Evolutionary conservation across 2,113 vertebrate species (phyloP).

Genomic region (Lepisosteus osseus): DNA sequence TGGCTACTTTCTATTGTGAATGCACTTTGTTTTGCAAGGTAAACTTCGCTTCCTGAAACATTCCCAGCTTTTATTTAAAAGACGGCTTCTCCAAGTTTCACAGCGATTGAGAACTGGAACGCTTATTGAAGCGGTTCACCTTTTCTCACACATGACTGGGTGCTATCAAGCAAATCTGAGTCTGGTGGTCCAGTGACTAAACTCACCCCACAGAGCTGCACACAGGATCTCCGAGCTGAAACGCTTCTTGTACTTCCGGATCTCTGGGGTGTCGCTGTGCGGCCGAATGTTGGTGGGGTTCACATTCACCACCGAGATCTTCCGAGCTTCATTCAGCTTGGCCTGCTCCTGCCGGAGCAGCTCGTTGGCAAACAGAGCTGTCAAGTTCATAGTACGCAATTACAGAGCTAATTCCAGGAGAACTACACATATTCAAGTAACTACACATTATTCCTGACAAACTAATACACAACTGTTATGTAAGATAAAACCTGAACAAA

Average conservation of each 20-base stretch:
- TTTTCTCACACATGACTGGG: no score
- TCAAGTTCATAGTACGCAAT: slow-evolving; percentile 7
- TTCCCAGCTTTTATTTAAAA: no score
- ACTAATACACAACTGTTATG: no score
- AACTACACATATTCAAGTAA: neutral
- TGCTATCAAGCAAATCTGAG: no score
- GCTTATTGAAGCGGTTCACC: no score
- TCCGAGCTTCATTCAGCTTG: slow-evolving; percentile 92
- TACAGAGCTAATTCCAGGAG: neutral
- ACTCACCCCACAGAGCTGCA: slow-evolving; percentile 93
- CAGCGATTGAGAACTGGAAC: no score
- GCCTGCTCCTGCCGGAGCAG: slow-evolving; percentile 93
- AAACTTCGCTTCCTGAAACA: no score
- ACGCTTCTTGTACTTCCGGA: slow-evolving; percentile 98
- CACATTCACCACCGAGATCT: slow-evolving; percentile 97
- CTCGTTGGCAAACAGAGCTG: slow-evolving; percentile 87
- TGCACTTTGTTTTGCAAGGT: no score
- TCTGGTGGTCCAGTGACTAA: neutral
- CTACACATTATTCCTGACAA: no score
- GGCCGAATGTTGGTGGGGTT: slow-evolving; percentile 98
- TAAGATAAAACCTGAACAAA: no score
- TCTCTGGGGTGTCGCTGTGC: slow-evolving; percentile 96
- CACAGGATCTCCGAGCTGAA: slow-evolving; percentile 99
- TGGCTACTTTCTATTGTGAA: no score
- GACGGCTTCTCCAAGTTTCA: no score